Percentiles rank a stretch among this genome's conserved stretches.
Evolutionary conservation across 2,113 vertebrate species (phyloP).

Genomic region (Lontra canadensis): DNA sequence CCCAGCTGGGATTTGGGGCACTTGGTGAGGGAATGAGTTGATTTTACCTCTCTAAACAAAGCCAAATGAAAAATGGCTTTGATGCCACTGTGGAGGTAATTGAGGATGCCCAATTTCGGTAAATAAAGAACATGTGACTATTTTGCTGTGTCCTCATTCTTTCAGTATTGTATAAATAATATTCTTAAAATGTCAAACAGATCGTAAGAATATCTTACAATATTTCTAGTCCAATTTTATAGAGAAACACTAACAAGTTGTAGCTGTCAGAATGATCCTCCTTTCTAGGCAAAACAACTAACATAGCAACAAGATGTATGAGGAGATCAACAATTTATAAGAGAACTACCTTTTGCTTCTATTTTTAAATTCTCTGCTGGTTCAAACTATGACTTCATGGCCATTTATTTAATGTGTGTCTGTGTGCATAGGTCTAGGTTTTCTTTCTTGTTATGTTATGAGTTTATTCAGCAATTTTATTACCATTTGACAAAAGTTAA

Average conservation of each 20-base stretch:
- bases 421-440: neutral
- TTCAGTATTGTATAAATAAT: conserved; percentile 52
- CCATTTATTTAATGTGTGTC: neutral
- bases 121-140: neutral
- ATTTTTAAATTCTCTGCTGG: neutral
- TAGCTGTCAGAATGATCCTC: neutral
- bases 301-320: neutral
- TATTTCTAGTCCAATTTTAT: neutral
- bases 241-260: conserved; percentile 35
- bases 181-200: conserved; percentile 49
- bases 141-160: conserved; percentile 62
- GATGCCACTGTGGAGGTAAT: neutral
- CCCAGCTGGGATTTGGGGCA: neutral
- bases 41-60: neutral
- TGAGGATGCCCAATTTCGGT: conserved; percentile 14
- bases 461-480: neutral
- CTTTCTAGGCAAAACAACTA: neutral
- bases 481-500: neutral
- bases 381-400: neutral
- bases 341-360: neutral
- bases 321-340: neutral
- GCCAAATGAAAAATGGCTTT: neutral
- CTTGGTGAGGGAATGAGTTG: neutral
- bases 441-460: neutral
- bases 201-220: neutral